Base-by-base conservation (phyloP, 2,888 invertebrate species). In the Prenolepis imparis region DNA sequence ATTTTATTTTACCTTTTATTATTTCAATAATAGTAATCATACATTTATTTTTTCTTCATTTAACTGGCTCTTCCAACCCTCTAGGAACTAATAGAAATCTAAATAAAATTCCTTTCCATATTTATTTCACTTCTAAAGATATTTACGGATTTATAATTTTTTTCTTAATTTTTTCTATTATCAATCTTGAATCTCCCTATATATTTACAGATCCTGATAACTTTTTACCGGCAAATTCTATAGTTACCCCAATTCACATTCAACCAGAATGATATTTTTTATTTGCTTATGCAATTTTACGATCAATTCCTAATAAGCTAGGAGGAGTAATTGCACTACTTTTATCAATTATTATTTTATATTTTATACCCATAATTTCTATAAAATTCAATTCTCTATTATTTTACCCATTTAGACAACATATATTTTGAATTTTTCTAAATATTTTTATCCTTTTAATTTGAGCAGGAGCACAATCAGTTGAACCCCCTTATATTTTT, bases 261-360 rank as follows among this genome's bases (percentile, higher is more conserved):
- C 97, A 97, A 96, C 97, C 97, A 66, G 97, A 98, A 96, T 98
- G 97, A 96, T 98, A 98, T 94, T 98, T 97, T 92, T 94, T 95
- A 6, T 41, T 66, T 8, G 66, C 21, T 0, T 66, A 66, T 8
- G 66, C 66, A 0, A 66, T 66, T 1, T 90, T 98, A 92, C 97
- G 97, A 39, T 97, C 97, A 57, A 97, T 98, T 83, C 97, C 97
- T 8, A 97, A 97, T 95, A 97, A 98, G 96, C 93, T 97, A 95
- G 97, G 97, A 75, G 97, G 97, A 86, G 97, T 97, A 67, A 95
- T 97, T 91, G 96, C 96, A 0, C 92, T 68, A 0, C 0, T 97
- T 95, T 6, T 0, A 0, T 66, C 66, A 3, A 66, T 66, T 4
- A 21, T 41, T 6, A 86, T 67, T 96, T 0, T 90, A 95, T 95